Conservation (phyloP, 1,140 invertebrate species). For the Brevipalpus yothersi region DNA sequence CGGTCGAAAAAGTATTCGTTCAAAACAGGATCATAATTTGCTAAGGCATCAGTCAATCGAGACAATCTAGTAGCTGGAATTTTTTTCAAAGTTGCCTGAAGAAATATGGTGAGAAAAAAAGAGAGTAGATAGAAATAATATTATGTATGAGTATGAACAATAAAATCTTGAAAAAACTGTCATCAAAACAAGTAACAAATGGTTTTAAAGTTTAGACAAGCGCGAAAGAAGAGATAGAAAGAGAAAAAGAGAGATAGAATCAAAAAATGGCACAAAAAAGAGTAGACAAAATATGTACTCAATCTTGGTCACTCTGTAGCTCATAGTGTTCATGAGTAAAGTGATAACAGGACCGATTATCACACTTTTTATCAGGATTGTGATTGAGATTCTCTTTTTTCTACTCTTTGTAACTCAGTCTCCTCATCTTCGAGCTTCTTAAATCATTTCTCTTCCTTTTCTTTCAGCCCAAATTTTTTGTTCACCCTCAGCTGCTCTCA, state of each 20-base stretch:
- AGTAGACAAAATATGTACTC: not conserved
- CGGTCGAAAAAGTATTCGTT: slow-evolving; percentile 63
- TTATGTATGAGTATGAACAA: too few relatives aligned
- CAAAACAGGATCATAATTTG: slow-evolving; percentile 63
- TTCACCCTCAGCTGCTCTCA: not conserved
- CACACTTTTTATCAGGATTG: not conserved
- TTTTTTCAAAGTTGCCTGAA: slow-evolving; percentile 43
- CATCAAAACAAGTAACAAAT: too few relatives aligned
- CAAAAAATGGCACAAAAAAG: not conserved
- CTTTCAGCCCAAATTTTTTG: not conserved
- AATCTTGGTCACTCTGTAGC: not conserved
- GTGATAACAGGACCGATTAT: not conserved
- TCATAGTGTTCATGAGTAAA: not conserved
- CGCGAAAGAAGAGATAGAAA: not conserved
- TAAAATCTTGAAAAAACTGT: too few relatives aligned
- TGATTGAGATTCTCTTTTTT: not conserved
- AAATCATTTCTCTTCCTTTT: not conserved
- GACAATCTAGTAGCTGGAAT: slow-evolving; percentile 60
- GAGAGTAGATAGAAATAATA: too few relatives aligned
- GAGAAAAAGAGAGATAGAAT: not conserved
- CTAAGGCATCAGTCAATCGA: slow-evolving; percentile 50
- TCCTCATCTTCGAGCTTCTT: not conserved
- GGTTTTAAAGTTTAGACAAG: not conserved
- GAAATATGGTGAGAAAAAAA: not conserved
- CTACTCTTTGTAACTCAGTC: not conserved